A percentile compares a stretch with the other conserved stretches of the same genome.
phyloP scores from a whole-genome alignment of 2,113 vertebrate genomes.

The Chinchilla lanigera region DNA sequence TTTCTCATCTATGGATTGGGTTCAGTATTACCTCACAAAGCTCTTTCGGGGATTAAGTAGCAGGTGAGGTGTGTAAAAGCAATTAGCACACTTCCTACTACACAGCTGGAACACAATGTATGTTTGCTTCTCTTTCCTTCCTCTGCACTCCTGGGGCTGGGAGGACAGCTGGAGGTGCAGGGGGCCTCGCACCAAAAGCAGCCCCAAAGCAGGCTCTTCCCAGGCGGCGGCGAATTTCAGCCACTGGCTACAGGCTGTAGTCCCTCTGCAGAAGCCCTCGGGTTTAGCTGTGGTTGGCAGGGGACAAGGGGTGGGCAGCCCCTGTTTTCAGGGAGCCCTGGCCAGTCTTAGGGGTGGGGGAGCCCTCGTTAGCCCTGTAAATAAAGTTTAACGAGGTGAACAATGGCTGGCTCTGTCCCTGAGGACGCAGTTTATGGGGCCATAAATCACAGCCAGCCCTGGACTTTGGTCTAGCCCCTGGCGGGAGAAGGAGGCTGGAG shows the following conservation, averaged over 20 bases:
- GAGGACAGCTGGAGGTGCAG: background rate
- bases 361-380: slow-evolving; percentile 84
- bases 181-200: background rate
- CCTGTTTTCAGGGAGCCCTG: slow-evolving; percentile 62
- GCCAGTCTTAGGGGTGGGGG: slow-evolving; percentile 70
- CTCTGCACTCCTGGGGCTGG: background rate
- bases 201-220: background rate
- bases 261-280: slow-evolving; percentile 17
- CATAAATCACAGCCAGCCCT: slow-evolving; percentile 89
- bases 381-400: slow-evolving; percentile 91
- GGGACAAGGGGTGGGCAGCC: slow-evolving; percentile 44
- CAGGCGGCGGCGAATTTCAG: background rate
- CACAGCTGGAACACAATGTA: background rate
- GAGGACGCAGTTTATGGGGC: slow-evolving; percentile 89
- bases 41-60: background rate
- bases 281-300: background rate
- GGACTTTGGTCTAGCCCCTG: slow-evolving; percentile 88
- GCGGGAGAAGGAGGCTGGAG: slow-evolving; percentile 77
- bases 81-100: slow-evolving; percentile 23
- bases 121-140: slow-evolving; percentile 33
- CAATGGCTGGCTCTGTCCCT: slow-evolving; percentile 87
- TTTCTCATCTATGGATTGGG: slow-evolving; percentile 64
- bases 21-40: slow-evolving; percentile 40
- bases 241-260: background rate
- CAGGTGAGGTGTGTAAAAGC: slow-evolving; percentile 49